Base-by-base conservation (phyloP, 2,888 invertebrate genomes). In the Metacarcinus magister region DNA sequence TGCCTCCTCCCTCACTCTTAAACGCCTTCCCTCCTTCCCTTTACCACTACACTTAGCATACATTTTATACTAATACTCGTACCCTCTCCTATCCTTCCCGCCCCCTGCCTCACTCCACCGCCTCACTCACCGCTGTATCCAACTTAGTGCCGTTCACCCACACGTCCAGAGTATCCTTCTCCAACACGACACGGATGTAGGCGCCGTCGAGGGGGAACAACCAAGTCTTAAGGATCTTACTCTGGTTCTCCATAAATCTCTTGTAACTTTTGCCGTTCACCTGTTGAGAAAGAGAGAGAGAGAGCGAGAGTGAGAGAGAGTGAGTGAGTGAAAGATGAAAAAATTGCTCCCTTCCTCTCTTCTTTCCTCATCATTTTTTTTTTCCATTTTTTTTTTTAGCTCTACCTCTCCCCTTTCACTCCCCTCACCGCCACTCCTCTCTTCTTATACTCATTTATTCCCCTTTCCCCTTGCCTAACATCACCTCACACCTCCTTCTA, bases 181-280 rank as follows among this genome's bases (percentile, higher is more conserved):
- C 99, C 98, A 97, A 95, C 82, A 97, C 97, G 32, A 97, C 95
- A 10, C 97, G 92, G 39, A 91, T 92, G 44, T 97, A 97, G 19
- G 97, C 97, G 1, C 97, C 98, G 44, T 97, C 97, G n/a, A 98
- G 95, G 0, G 97, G 97, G 4, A 98, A 97, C 8, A 98, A 98
- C 99, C 99, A 99, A 0, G 98, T 98, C 96, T 98, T 98, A 97
- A 98, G 98, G 75, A 98, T 98, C 97, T 98, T 98, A 48, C 98
- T 98, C 97, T 99, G 98, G 96, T 98, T 98, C 97, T 99, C 99
- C 0, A 98, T 98, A 97, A 99, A 99, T 97, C 98, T 98, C 97
- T 98, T 98, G 97, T 98, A 98, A 19, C 98, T 98, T 97, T 99
- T 99, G 32, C 99, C 99, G 97, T 99, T 98, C 0, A 99, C 98